These are phyloP conservation scores for Nesidiocoris tenuis DNA, from an alignment of 2,888 invertebrate species.

Conservation along the genomic window DNA sequence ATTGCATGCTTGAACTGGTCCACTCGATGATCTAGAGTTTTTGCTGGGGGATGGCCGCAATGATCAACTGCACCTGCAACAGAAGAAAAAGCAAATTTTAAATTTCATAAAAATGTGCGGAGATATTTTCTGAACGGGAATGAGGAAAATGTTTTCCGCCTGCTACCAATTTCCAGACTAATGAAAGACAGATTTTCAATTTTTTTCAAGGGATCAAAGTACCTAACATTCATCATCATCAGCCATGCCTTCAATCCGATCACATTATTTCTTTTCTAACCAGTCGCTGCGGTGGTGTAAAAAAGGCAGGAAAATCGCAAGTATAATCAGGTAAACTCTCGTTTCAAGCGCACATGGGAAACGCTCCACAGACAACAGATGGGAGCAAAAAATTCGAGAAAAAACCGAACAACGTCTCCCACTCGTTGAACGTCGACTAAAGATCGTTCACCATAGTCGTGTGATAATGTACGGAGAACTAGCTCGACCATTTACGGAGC, in stretches of 20 bases:
- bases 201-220: too few relatives aligned
- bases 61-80: conserved; percentile 36
- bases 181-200: too few relatives aligned
- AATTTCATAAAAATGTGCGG: too few relatives aligned
- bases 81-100: conserved; percentile 5
- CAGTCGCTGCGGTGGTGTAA: too few relatives aligned
- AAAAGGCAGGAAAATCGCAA: not conserved
- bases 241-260: too few relatives aligned
- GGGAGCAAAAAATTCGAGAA: not conserved
- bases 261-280: too few relatives aligned
- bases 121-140: too few relatives aligned
- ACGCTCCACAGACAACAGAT: not conserved
- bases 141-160: too few relatives aligned
- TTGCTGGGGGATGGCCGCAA: not conserved
- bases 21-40: not conserved
- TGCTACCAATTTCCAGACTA: too few relatives aligned
- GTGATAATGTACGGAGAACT: conserved; percentile 28
- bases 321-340: not conserved
- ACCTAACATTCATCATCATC: too few relatives aligned
- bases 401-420: conserved; percentile 4
- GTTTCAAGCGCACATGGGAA: not conserved
- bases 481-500: conserved; percentile 31
- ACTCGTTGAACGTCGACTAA: conserved; percentile 17
- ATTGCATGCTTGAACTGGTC: not conserved
- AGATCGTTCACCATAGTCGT: conserved; percentile 22